Conservation (phyloP, 2,797 vertebrate species). For the Selene dorsalis region DNA sequence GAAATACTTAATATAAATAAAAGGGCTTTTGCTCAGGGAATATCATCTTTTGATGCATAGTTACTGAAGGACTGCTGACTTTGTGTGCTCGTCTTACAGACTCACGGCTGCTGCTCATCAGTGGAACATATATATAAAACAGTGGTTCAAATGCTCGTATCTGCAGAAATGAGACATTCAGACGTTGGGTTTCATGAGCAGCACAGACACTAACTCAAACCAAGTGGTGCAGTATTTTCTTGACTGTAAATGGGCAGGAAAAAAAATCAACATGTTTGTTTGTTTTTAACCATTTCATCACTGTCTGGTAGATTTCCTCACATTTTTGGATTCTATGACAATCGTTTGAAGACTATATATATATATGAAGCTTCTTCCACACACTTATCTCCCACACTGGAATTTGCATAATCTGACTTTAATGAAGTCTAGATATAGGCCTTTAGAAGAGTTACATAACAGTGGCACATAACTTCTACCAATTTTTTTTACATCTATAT, state of each 20-base stretch:
- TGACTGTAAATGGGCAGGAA: not conserved
- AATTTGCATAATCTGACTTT: slow-evolving; percentile 3
- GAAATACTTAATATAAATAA: not conserved
- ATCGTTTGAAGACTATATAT: not conserved
- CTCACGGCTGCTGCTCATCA: not conserved
- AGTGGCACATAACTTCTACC: not conserved
- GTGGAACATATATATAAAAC: not conserved
- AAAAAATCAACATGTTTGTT: not conserved
- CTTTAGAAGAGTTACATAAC: not conserved
- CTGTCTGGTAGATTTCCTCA: not conserved
- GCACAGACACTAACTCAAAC: not conserved
- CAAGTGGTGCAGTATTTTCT: not conserved
- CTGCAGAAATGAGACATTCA: not conserved
- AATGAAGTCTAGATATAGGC: not conserved
- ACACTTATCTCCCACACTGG: not conserved
- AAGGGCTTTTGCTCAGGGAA: not conserved
- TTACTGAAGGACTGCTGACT: not conserved
- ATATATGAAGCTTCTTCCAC: not conserved
- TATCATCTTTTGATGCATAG: not conserved
- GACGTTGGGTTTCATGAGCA: not conserved
- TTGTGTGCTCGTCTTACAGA: not conserved
- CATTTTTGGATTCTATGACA: not conserved
- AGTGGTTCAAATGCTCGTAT: not conserved
- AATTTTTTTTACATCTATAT: not conserved
- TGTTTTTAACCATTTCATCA: not conserved